phyloP scores from a whole-genome alignment of 2,797 vertebrate genomes.

The Coccyzus lansbergi region DNA sequence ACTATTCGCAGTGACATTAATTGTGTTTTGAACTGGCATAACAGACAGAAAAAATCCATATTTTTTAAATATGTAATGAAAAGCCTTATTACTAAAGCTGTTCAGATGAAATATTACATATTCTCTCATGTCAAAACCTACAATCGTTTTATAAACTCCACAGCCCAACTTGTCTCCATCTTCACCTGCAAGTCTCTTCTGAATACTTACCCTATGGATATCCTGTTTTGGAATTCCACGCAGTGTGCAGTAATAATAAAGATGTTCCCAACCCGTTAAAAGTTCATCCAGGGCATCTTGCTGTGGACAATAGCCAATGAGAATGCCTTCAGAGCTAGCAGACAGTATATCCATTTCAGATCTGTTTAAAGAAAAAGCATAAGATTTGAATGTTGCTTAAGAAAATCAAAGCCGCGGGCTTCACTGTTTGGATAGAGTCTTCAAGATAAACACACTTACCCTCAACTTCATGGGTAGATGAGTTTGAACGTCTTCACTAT shows the following conservation, averaged over 20 bases:
- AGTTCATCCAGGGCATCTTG: constrained; percentile 76
- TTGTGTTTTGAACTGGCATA: background rate
- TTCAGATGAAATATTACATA: background rate
- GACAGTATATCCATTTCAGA: constrained; percentile 57
- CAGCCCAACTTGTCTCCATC: background rate
- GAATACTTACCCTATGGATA: constrained; percentile 60
- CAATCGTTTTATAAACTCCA: background rate
- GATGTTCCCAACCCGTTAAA: constrained; percentile 77
- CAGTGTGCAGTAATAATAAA: constrained; percentile 74
- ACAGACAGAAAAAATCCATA: background rate
- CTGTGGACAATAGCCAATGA: constrained; percentile 78
- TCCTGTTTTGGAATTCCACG: constrained; percentile 66
- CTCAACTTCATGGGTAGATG: background rate
- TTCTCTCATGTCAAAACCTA: background rate
- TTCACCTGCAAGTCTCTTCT: background rate
- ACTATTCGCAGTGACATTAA: background rate
- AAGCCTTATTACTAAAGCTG: background rate
- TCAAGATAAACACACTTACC: background rate
- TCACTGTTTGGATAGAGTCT: background rate
- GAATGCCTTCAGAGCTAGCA: constrained; percentile 52
- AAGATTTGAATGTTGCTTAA: background rate
- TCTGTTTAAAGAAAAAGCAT: constrained; percentile 29
- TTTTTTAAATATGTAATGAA: background rate
- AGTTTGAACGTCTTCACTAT: background rate
- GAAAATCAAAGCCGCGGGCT: background rate